Conservation (phyloP, 2,888 invertebrate genomes). For the Vannuccia rotundouncinata region DNA sequence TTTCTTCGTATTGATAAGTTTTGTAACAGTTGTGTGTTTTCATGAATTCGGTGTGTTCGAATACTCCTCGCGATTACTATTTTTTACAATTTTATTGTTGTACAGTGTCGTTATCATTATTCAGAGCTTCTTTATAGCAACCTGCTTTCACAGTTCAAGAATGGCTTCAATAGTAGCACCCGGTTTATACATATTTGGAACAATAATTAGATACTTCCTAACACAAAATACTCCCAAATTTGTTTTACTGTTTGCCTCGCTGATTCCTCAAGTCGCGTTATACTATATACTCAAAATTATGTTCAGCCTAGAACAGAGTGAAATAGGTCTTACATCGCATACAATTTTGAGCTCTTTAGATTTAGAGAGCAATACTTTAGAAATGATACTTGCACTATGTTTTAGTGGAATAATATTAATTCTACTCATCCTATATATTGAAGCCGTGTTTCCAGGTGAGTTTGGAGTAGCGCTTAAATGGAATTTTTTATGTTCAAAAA, state of each 20-base stretch:
- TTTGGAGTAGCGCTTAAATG: slow-evolving; percentile 38
- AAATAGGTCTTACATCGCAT: not conserved
- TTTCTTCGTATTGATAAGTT: not conserved
- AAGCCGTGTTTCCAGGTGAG: slow-evolving; percentile 40
- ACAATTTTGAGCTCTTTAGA: not conserved
- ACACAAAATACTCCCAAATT: not conserved
- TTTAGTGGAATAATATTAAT: slow-evolving; percentile 34
- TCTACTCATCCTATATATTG: slow-evolving; percentile 36
- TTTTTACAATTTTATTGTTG: not conserved
- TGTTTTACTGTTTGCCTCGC: not conserved
- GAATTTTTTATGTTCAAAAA: slow-evolving; percentile 27
- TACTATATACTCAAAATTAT: not conserved
- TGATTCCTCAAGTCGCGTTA: not conserved
- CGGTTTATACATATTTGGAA: not conserved
- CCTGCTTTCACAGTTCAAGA: not conserved
- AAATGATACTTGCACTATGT: not conserved
- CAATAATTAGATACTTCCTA: not conserved
- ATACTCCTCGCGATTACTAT: not conserved
- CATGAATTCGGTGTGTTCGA: not conserved
- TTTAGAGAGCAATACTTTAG: not conserved
- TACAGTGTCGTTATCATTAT: not conserved
- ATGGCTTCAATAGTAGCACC: not conserved
- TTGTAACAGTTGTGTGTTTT: not conserved
- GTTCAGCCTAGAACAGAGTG: not conserved
- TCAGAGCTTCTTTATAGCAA: not conserved